Base-by-base conservation (phyloP, 2,797 vertebrate species). In the Oreonectes daqikongensis region DNA sequence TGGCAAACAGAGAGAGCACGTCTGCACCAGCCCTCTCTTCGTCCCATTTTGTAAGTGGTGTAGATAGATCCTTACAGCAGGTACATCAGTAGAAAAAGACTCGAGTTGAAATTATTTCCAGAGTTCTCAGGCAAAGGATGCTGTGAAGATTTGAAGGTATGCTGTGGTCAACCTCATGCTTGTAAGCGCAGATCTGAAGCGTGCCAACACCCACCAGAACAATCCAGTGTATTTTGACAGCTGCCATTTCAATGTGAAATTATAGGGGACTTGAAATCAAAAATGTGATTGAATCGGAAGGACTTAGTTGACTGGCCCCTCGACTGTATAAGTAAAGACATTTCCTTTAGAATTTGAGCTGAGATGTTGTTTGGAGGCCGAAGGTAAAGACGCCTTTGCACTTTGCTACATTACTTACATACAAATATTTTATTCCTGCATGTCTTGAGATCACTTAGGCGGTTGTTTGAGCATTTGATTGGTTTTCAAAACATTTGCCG, bases 191-290 rank as follows among this genome's bases (percentile, higher is more conserved):
- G 76, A 76, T 74, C 78, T 85, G 84, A 82, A 86, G 81, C 74
- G n/a, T 75, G 75, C 68, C 81, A 55, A 55, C 14, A 35, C 79
- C 60, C 75, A 77, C 69, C 77, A 83, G 84, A 83, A 74, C 70
- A 64, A 50, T 67, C 9, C 48, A 75, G 76, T 64, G 83, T 91
- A 87, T 91, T 92, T 92, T 90, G 88, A 91, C 90, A 91, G 90
- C 89, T 92, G 89, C 88, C 88, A 53, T 24, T 82, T 60, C 63
- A 32, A 40, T 73, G 46, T 74, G 61, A 77, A 78, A 64, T 46
- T 24, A 72, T 69, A 75, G 69, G 55, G 42, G 57, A 46, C 89
- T 87, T 89, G 87, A 89, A 90, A 85, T 52, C 14, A 52, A 77
- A 89, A 80, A 1, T 55, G 48, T 79, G 79, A 82, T 64, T 79